Conservation (phyloP, 2,797 vertebrate genomes). For the Loris lydekkerianus region DNA sequence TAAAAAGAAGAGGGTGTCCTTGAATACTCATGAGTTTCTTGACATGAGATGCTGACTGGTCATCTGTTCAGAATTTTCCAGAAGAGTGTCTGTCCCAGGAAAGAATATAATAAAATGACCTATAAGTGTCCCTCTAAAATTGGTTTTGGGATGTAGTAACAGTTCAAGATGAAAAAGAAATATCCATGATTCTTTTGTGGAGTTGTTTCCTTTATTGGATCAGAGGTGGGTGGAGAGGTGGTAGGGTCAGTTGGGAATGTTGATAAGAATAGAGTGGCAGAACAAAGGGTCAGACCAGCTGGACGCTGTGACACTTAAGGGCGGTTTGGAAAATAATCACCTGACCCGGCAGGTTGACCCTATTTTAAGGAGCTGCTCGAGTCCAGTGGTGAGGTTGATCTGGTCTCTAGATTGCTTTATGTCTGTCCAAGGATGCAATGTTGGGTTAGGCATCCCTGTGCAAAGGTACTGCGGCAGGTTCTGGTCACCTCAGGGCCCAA, state of each 20-base stretch:
- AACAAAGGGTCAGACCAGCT: neutral
- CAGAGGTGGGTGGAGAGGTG: neutral
- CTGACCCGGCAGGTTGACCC: neutral
- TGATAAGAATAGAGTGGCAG: neutral
- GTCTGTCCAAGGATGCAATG: neutral
- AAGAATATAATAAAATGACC: neutral
- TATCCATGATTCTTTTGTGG: neutral
- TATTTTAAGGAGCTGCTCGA: neutral
- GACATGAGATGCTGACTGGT: neutral
- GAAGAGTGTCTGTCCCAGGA: conserved; percentile 28
- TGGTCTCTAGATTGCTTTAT: neutral
- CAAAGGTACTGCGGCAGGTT: neutral
- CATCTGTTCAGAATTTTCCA: neutral
- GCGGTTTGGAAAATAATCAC: neutral
- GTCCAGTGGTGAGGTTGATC: neutral
- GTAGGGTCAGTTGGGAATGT: neutral
- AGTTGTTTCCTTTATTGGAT: neutral
- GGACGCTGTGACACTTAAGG: neutral
- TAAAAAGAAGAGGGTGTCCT: neutral
- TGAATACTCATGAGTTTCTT: neutral
- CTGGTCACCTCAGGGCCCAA: neutral
- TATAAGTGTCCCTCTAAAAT: neutral
- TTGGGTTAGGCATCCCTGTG: neutral
- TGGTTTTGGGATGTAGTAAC: neutral
- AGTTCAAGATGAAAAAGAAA: neutral